Base-by-base conservation (phyloP, 2,113 vertebrate genomes). In the Vimba vimba region DNA sequence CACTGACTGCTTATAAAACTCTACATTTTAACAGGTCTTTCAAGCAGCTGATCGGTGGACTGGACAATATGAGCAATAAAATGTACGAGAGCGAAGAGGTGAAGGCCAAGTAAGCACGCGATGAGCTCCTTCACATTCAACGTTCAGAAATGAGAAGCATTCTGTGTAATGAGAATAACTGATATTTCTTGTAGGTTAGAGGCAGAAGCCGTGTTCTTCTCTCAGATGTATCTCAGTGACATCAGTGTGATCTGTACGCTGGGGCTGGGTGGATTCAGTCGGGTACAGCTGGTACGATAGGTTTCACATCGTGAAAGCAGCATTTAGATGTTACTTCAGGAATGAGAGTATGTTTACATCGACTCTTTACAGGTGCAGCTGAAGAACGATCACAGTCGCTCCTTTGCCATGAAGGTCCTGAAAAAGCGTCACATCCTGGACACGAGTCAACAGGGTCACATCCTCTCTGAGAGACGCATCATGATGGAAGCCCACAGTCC, bases 381-480 rank as follows among this genome's bases (percentile, higher is more conserved):
- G 19, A 95, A 93, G 89, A 92, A 55, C 1, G 92, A 95, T 2
- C 1, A 68, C 19, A 86, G 0, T 6, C 90, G 90, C 0, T 94
- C 93, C 0, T 95, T 91, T 39, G 95, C 94, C 17, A 91, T 95
- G 79, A 95, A 95, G 69, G 92, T 94, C 52, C 52, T 95, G 21
- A 95, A 94, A 88, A 94, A 94, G 36, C 88, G 90, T 2, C 94
- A 95, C 90, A 93, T 95, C 52, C n/a, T 95, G 88, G 88, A 95
- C 91, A 92, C 89, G 77, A 93, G 94, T 45, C 95, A 95, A 83
- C 94, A 95, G 87, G 94, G 88, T 3, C 94, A 95, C 89, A 92
- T 95, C 87, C 90, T 93, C 88, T 95, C 94, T 0, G 95, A 94
- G 91, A 93, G 91, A 33, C 86, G 85, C 84, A 95, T 95, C 91